phyloP scores from a whole-genome alignment of 1,140 invertebrate species.

The Musca vetustissima region DNA sequence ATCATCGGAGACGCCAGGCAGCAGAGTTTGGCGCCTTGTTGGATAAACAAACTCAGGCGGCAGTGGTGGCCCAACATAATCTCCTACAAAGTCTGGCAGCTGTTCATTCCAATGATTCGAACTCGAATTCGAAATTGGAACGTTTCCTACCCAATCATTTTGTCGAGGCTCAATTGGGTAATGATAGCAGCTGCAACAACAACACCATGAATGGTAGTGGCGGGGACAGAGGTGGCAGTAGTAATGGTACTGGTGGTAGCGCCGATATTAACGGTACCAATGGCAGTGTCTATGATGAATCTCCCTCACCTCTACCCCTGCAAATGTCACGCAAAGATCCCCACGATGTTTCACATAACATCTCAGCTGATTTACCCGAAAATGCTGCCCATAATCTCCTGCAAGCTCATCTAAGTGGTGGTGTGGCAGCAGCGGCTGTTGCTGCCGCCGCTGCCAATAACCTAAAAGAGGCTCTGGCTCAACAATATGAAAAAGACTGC shows the following conservation, averaged over 20 bases:
- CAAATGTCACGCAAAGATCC: not conserved
- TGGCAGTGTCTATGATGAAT: slow-evolving; percentile 2
- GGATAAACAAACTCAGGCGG: slow-evolving; percentile 36
- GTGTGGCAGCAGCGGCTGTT: not conserved
- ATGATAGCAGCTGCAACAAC: slow-evolving; percentile 37
- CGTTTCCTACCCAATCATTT: slow-evolving; percentile 52
- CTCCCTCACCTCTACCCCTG: not conserved
- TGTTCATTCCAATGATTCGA: slow-evolving; percentile 50
- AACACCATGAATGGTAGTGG: not conserved
- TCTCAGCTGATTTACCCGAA: not conserved
- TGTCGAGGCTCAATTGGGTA: slow-evolving; percentile 47
- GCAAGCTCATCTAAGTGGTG: not conserved
- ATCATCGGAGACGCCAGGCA: slow-evolving; percentile 47
- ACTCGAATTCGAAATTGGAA: slow-evolving; percentile 48
- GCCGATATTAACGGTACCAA: not conserved
- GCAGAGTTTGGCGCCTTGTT: slow-evolving; percentile 46
- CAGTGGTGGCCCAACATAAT: slow-evolving; percentile 36
- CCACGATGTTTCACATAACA: not conserved
- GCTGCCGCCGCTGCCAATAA: slow-evolving; percentile 2
- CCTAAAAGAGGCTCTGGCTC: slow-evolving; percentile 21
- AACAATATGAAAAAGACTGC: slow-evolving; percentile 44
- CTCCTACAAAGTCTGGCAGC: slow-evolving; percentile 41
- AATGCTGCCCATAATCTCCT: not conserved
- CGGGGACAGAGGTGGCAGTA: not conserved
- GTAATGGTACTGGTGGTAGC: not conserved